Percentiles rank a stretch among this genome's conserved stretches.
phyloP scores from a whole-genome alignment of 2,113 vertebrate species.

The Heterochromis multidens region DNA sequence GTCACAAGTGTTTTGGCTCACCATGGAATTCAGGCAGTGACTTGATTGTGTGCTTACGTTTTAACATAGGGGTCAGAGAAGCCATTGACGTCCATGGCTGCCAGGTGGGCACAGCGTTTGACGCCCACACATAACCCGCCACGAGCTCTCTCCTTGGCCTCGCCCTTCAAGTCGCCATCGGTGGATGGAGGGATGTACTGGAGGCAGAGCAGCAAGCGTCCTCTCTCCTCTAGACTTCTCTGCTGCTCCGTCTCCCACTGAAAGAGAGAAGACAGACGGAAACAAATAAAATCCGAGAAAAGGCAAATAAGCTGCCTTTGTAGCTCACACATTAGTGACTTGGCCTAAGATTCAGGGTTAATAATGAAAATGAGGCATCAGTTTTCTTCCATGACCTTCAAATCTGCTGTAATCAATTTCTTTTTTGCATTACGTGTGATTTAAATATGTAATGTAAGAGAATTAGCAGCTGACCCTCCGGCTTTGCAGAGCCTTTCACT shows the following conservation, averaged over 20 bases:
- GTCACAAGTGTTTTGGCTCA: not conserved
- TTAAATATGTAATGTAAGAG: not conserved
- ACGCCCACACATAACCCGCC: constrained; percentile 85
- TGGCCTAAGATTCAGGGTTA: not conserved
- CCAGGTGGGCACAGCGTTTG: constrained; percentile 85
- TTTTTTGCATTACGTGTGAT: not conserved
- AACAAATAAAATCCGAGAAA: not conserved
- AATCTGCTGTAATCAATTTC: not conserved
- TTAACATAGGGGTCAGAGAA: constrained; percentile 90
- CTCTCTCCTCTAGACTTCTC: constrained; percentile 83
- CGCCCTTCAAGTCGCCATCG: constrained; percentile 51
- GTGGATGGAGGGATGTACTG: constrained; percentile 71
- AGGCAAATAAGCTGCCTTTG: not conserved
- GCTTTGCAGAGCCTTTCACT: not conserved
- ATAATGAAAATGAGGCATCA: not conserved
- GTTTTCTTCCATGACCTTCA: not conserved
- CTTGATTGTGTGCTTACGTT: constrained; percentile 75
- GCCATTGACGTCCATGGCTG: constrained; percentile 90
- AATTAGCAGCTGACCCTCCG: not conserved
- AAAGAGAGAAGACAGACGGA: not conserved
- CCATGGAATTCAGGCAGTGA: not conserved
- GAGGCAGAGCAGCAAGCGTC: constrained; percentile 83
- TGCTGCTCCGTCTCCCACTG: constrained; percentile 84
- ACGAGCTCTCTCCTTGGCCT: constrained; percentile 79
- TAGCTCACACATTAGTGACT: not conserved